These are phyloP conservation scores for Pangasius macronema DNA, from an alignment of 2,797 vertebrate genomes.

Conservation along the genomic window DNA sequence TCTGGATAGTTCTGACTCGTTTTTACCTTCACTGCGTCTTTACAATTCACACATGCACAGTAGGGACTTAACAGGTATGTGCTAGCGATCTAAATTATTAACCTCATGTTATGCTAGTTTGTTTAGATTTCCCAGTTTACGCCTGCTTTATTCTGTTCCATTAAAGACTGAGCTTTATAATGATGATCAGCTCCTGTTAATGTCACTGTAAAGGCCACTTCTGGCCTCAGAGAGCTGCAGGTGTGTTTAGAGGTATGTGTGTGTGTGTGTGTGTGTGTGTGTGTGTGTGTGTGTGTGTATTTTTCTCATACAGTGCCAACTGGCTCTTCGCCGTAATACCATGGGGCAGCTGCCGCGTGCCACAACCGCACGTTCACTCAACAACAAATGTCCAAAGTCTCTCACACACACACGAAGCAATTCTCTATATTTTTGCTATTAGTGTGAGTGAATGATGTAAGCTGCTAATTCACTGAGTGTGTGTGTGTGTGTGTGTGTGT, in stretches of 20 bases:
- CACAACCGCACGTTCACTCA: slow-evolving; percentile 51
- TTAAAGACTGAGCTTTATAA: background rate
- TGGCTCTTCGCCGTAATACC: slow-evolving; percentile 59
- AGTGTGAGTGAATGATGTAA: slow-evolving; percentile 41
- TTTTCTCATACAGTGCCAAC: slow-evolving; percentile 42
- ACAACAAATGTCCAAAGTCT: slow-evolving; percentile 52
- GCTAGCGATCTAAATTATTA: background rate
- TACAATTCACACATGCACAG: background rate
- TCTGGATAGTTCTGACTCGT: background rate
- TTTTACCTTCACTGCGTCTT: background rate
- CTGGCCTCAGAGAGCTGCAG: slow-evolving; percentile 40
- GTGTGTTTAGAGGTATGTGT: slow-evolving; percentile 33
- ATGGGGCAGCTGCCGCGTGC: slow-evolving; percentile 66
- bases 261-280: slow-evolving; percentile 46
- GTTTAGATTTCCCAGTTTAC: background rate
- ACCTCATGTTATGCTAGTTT: background rate
- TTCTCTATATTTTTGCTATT: slow-evolving; percentile 51
- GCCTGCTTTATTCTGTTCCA: background rate
- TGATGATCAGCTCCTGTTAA: too few species aligned
- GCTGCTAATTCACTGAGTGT: background rate
- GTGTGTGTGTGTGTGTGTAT: slow-evolving; percentile 45
- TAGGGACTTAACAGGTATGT: background rate
- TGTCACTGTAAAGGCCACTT: background rate
- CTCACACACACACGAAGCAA: slow-evolving; percentile 22
- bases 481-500: slow-evolving; percentile 12